These are phyloP conservation scores for Torymus aiolomorphi DNA, from an alignment of 2,888 invertebrate species.

Conservation along the genomic window DNA sequence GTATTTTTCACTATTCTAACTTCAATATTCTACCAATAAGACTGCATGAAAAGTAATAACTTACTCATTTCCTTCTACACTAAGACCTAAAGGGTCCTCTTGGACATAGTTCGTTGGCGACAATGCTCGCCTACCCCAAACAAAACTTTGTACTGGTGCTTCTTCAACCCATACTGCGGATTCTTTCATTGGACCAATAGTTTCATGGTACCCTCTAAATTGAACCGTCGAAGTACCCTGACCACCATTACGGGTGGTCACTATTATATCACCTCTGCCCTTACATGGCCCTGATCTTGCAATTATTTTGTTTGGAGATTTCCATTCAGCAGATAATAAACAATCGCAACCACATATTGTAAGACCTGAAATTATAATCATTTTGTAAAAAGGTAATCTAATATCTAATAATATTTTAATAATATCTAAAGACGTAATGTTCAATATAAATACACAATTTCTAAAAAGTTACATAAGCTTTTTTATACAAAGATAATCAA, in stretches of 20 bases:
- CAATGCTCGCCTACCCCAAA: conserved; percentile 90
- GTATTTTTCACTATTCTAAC: too few relatives aligned
- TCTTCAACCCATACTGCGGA: conserved; percentile 99
- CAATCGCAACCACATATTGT: conserved; percentile 98
- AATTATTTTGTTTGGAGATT: conserved; percentile 96
- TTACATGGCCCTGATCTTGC: conserved; percentile 95
- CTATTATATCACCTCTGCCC: conserved; percentile 93
- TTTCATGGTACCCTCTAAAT: conserved; percentile 90
- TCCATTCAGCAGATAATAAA: conserved; percentile 97
- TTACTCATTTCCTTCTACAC: conserved; percentile 92
- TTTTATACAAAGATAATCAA: too few relatives aligned
- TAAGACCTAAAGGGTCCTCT: conserved; percentile 94
- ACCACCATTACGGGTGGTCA: conserved; percentile 91
- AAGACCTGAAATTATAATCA: conserved; percentile 80
- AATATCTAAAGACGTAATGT: too few relatives aligned
- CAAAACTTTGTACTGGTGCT: conserved; percentile 86
- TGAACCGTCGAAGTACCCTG: conserved; percentile 92
- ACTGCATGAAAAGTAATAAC: conserved; percentile 50
- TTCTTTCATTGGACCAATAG: conserved; percentile 95
- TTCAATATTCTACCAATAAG: too few relatives aligned
- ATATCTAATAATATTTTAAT: too few relatives aligned
- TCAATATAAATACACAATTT: too few relatives aligned
- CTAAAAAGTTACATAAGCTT: too few relatives aligned
- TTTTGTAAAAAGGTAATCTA: too few relatives aligned
- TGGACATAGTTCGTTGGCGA: conserved; percentile 91